phyloP scores from a whole-genome alignment of 2,113 vertebrate species.

The Muntiacus reevesi region DNA sequence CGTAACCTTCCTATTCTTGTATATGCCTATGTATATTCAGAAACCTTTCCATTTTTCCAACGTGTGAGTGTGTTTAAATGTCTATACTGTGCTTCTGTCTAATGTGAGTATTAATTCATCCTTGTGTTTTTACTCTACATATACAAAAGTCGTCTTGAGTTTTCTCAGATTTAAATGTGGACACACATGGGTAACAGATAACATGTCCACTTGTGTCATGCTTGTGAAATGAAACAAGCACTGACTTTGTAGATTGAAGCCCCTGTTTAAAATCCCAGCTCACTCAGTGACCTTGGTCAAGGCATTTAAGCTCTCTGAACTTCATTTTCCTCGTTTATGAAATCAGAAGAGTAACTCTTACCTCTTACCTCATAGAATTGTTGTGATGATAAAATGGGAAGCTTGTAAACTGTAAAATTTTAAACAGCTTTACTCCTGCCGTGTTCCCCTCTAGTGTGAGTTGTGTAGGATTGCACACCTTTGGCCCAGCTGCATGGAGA shows the following conservation, averaged over 20 bases:
- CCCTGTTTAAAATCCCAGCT: conserved; percentile 1
- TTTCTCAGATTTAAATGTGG: conserved; percentile 33
- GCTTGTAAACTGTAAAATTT: conserved; percentile 6
- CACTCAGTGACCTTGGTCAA: conserved; percentile 24
- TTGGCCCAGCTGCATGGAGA: conserved; percentile 3
- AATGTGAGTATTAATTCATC: neutral
- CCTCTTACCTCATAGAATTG: neutral
- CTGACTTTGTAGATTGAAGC: conserved; percentile 15
- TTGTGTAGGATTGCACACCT: neutral
- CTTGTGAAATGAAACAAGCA: neutral
- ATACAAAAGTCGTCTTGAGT: conserved; percentile 46
- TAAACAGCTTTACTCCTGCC: neutral
- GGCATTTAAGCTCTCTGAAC: conserved; percentile 4
- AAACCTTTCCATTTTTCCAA: neutral
- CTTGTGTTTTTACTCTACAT: neutral
- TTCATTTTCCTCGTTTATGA: conserved; percentile 39
- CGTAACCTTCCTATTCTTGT: conserved; percentile 35
- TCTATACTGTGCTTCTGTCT: neutral
- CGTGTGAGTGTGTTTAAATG: neutral
- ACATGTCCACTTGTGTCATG: conserved; percentile 3
- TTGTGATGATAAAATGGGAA: conserved; percentile 32
- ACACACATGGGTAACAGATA: neutral
- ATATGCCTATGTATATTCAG: neutral
- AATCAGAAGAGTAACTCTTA: conserved; percentile 10
- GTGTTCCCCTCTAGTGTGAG: neutral